These are phyloP conservation scores for Phaethon lepturus DNA, from an alignment of 2,113 vertebrate genomes.

Conservation along the genomic window DNA sequence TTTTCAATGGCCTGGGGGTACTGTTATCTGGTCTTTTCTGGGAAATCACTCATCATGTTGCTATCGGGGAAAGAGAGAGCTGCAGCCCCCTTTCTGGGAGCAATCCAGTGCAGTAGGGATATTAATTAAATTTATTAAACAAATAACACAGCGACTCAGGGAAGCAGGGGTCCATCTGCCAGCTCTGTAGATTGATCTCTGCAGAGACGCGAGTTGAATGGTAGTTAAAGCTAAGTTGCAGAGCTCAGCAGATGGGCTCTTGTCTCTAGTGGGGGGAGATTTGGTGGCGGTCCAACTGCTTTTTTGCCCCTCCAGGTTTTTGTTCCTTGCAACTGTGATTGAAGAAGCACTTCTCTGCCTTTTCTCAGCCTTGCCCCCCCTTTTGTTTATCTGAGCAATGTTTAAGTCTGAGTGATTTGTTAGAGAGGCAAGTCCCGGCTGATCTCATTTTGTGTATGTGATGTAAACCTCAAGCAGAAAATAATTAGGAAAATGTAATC, in stretches of 20 bases:
- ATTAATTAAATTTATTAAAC: constrained; percentile 94
- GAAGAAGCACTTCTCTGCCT: constrained; percentile 81
- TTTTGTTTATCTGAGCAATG: constrained; percentile 84
- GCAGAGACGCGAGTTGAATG: constrained; percentile 82
- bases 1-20: constrained; percentile 73
- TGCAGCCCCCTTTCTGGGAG: constrained; percentile 79
- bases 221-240: constrained; percentile 83
- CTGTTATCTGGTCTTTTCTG: constrained; percentile 80
- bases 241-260: constrained; percentile 89
- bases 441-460: constrained; percentile 80
- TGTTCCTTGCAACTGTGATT: constrained; percentile 81
- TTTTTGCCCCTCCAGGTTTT: constrained; percentile 84
- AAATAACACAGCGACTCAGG: constrained; percentile 85
- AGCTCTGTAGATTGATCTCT: constrained; percentile 82
- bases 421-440: constrained; percentile 79
- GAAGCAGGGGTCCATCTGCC: constrained; percentile 88
- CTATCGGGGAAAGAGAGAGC: constrained; percentile 70
- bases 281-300: constrained; percentile 86
- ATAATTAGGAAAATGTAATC: constrained; percentile 86
- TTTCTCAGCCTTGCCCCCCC: constrained; percentile 77
- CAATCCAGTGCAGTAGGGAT: constrained; percentile 83
- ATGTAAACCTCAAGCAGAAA: constrained; percentile 83
- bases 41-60: constrained; percentile 80
- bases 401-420: constrained; percentile 85
- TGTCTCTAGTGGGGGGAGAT: constrained; percentile 83